Conservation (phyloP, 2,797 vertebrate species). For the Coregonus ussuriensis region DNA sequence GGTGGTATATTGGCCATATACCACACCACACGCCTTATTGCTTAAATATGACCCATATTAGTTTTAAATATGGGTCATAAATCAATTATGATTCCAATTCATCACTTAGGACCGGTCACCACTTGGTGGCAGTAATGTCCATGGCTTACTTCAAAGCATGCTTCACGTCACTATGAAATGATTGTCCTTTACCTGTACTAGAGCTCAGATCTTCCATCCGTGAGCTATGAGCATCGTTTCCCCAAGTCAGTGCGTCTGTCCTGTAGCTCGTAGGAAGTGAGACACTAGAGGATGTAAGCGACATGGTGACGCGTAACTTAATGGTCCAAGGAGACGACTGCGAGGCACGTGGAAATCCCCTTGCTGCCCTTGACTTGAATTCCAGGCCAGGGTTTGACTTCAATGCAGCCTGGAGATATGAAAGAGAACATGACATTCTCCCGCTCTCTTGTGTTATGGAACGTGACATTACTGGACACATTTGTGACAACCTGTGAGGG, state of each 20-base stretch:
- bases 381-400: slow-evolving; percentile 68
- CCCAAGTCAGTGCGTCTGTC: slow-evolving; percentile 29
- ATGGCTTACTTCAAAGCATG: slow-evolving; percentile 51
- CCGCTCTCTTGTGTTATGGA: slow-evolving; percentile 33
- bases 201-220: not conserved
- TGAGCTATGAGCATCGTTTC: not conserved
- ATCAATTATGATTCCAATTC: slow-evolving; percentile 22
- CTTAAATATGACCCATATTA: no score
- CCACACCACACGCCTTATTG: no score
- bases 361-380: slow-evolving; percentile 60
- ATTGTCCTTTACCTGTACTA: slow-evolving; percentile 57
- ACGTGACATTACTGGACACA: slow-evolving; percentile 8
- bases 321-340: slow-evolving; percentile 50
- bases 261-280: slow-evolving; percentile 55
- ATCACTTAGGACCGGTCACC: slow-evolving; percentile 45
- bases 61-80: no score
- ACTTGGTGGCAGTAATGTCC: slow-evolving; percentile 74
- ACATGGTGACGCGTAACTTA: slow-evolving; percentile 59
- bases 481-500: slow-evolving; percentile 11
- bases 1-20: not conserved
- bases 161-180: slow-evolving; percentile 39
- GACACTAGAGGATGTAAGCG: slow-evolving; percentile 57
- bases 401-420: slow-evolving; percentile 63
- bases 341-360: slow-evolving; percentile 74
- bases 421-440: slow-evolving; percentile 45